Conservation (phyloP, 2,113 vertebrate species). For the Centropus unirufus region DNA sequence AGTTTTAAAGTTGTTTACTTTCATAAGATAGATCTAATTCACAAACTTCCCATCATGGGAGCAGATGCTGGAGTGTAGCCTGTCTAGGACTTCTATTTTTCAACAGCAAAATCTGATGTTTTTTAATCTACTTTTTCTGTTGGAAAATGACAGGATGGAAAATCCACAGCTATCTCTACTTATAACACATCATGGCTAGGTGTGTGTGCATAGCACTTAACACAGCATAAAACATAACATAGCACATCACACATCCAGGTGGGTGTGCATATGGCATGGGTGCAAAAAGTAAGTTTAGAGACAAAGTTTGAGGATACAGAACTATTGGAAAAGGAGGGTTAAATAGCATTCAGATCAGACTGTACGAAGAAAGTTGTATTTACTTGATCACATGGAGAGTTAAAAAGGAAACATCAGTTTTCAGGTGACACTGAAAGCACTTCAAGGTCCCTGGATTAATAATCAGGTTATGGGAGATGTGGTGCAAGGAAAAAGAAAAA, state of each 20-base stretch:
- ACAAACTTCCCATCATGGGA: neutral
- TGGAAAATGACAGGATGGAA: constrained; percentile 71
- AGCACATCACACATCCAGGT: constrained; percentile 73
- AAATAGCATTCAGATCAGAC: constrained; percentile 18
- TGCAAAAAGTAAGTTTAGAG: constrained; percentile 66
- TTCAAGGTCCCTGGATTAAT: neutral
- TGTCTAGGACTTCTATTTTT: constrained; percentile 19
- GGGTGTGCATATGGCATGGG: constrained; percentile 71
- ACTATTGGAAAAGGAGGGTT: constrained; percentile 47
- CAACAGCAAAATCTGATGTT: constrained; percentile 49
- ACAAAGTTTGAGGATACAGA: constrained; percentile 68
- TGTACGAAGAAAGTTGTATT: neutral
- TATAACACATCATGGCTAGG: constrained; percentile 71
- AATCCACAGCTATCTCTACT: constrained; percentile 72
- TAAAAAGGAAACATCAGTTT: neutral
- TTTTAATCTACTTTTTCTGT: constrained; percentile 48
- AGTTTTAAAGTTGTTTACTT: neutral
- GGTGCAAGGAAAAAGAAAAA: neutral
- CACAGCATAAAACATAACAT: constrained; percentile 75
- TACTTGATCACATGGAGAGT: neutral
- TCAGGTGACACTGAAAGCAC: neutral
- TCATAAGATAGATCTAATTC: neutral
- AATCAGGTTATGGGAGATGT: neutral
- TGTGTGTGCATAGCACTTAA: constrained; percentile 70
- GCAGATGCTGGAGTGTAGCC: neutral